phyloP scores from a whole-genome alignment of 2,113 vertebrate genomes.

The Xiphias gladius region DNA sequence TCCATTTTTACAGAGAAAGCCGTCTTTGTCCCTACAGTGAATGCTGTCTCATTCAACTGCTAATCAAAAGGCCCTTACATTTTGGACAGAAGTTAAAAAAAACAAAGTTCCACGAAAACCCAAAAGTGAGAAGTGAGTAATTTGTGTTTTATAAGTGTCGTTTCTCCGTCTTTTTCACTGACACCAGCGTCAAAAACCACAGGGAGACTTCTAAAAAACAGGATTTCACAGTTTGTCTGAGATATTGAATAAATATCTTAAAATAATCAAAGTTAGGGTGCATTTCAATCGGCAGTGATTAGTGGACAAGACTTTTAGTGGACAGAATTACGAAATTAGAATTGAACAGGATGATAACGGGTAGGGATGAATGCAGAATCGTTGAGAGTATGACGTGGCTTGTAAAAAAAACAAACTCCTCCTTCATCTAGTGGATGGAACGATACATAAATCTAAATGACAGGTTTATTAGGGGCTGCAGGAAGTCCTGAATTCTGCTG shows the following conservation, averaged over 20 bases:
- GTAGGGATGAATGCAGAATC: not conserved
- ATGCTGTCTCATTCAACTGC: conserved; percentile 57
- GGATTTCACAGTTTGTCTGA: not conserved
- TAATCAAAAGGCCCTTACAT: conserved; percentile 49
- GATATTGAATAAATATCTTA: no score
- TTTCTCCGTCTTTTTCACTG: not conserved
- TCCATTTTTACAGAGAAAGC: conserved; percentile 37
- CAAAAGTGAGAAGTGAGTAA: not conserved
- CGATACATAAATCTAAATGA: not conserved
- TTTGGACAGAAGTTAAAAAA: conserved; percentile 21
- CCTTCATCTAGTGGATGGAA: not conserved
- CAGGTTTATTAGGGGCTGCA: no score
- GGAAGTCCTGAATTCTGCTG: not conserved
- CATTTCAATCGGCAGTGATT: no score
- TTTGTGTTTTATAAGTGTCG: not conserved
- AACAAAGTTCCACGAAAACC: not conserved
- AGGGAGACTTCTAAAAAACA: not conserved
- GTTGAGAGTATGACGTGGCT: no score
- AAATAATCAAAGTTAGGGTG: no score
- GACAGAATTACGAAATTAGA: no score
- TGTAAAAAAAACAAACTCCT: no score
- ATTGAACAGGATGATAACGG: not conserved
- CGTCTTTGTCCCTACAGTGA: conserved; percentile 53
- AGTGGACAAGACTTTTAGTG: no score
- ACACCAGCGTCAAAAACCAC: no score